A percentile compares a stretch with the other conserved stretches of the same genome.
Evolutionary conservation across 2,888 invertebrate species (phyloP).

Genomic region (Lasioglossum vierecki): DNA sequence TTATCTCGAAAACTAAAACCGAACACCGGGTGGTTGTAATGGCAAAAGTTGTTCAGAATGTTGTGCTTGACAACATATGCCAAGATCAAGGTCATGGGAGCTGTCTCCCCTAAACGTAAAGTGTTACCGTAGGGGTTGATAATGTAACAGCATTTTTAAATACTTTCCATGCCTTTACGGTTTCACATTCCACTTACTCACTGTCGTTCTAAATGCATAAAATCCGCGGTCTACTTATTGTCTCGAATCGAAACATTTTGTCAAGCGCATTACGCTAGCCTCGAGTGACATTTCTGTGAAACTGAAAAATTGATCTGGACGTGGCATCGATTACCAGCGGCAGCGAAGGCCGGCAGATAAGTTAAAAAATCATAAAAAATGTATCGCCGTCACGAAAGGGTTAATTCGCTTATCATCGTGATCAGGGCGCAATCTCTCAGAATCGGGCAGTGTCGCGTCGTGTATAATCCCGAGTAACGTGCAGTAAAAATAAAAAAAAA

Average conservation of each 20-base stretch:
- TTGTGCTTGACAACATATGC: too few relatives aligned
- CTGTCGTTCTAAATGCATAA: too few relatives aligned
- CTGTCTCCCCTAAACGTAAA: too few relatives aligned
- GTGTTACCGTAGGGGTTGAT: background rate
- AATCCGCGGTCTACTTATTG: too few relatives aligned
- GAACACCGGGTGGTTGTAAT: too few relatives aligned
- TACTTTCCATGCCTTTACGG: background rate
- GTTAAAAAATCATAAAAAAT: background rate
- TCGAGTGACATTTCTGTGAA: background rate
- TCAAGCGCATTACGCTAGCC: background rate
- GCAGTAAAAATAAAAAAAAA: constrained; percentile 68
- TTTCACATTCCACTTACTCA: too few relatives aligned
- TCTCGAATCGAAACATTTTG: too few relatives aligned
- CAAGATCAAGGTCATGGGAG: too few relatives aligned
- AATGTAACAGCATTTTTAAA: background rate
- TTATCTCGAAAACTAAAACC: too few relatives aligned
- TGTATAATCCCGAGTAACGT: constrained; percentile 56
- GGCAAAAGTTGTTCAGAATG: too few relatives aligned
- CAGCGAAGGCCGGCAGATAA: background rate
- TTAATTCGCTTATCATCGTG: background rate
- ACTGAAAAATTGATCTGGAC: background rate
- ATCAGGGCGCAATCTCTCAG: background rate
- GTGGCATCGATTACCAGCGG: background rate
- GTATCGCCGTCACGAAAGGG: background rate
- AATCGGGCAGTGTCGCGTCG: too few relatives aligned